Base-by-base conservation (phyloP, 2,888 invertebrate species). In the Tanytarsus gracilentus region DNA sequence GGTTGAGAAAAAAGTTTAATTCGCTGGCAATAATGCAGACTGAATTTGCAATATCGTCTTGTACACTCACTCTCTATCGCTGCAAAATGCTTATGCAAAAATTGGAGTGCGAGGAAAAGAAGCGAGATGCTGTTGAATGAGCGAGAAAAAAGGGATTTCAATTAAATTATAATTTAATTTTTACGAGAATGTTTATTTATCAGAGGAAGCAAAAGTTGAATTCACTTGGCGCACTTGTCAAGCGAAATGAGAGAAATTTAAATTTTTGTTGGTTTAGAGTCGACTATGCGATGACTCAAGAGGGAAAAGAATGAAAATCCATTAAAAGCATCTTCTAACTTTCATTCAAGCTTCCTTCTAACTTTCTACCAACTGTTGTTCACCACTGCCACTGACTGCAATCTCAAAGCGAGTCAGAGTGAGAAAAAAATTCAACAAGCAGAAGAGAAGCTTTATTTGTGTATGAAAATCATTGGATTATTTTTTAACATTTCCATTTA, bases 101-200 rank as follows among this genome's bases (percentile, higher is more conserved):
- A 44, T 23, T 18, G 44, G 18, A 18, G 16, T 36, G 16, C 36
- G 16, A 21, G 18, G 21, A 44, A 44, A 44, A 44, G 11, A 2
- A 16, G 49, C 49, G 6, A 26, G 49, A 25, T 25, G 49, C 49
- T 49, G 49, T 49, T 49, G 49, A 49, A 49, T 26, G 27, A 44
- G 44, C 18, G 14, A 53, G 11, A 26, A 11, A 14, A 53, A 53
- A 36, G 23, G n/a, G 53, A 53, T 53, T 55, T 55, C 55, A 55
- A 55, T 55, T 55, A 55, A 55, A 55, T 55, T 55, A 55, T 55
- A 55, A 55, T 55, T 55, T 55, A 36, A 55, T 55, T 55, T 55
- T 55, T 55, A 55, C 55, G 55, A 55, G 39, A 55, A 55, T 55
- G 55, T 55, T 55, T 53, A 53, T 53, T 53, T 55, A 55, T 55